Base-by-base conservation (phyloP, 2,113 vertebrate genomes). In the Rhea americana region DNA sequence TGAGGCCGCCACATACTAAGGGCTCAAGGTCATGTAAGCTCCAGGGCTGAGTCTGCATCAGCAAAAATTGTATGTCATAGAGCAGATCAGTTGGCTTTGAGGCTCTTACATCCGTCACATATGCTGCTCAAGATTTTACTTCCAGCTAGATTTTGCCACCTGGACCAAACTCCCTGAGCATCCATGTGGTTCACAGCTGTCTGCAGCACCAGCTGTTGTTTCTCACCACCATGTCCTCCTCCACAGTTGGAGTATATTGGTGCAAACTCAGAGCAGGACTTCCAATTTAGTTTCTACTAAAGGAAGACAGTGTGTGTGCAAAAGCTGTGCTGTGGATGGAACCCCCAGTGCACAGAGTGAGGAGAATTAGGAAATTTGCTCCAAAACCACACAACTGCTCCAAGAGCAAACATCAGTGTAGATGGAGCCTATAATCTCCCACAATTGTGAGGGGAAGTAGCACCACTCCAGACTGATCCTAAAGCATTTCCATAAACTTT, bases 241-340 rank as follows among this genome's bases (percentile, higher is more conserved):
- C 24, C 1, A 2, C 19, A 51, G 39, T 6, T 30, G 17, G 66
- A 81, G 61, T 41, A 87, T 59, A 66, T 30, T 81, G 41, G 7
- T 59, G 16, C 81, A 72, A 68, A 39, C 37, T 82, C 66, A 87
- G 11, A 80, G 78, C 48, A 91, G 56, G 72, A 32, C 17, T 78
- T 63, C 73, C 84, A 35, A n/a, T 78, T 32, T 51, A 30, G 28
- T 85, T 91, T 75, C 28, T 58, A 75, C n/a, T 35, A 88, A 80
- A 81, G 4, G 12, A 93, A 26, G 28, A 4, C 73, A 28, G 45
- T 59, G 11, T 14, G 13, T 2, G 13, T 51, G 47, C 24, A 78
- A 41, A 67, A 78, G 8, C 18, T 20, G 43, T 0, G 0, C 37
- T 0, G 0, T 68, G 68, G 74, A 13, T 17, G 2, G 3, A 39